Evolutionary conservation across 1,140 invertebrate species (phyloP).

Genomic region (Heliconius nattereri): DNA sequence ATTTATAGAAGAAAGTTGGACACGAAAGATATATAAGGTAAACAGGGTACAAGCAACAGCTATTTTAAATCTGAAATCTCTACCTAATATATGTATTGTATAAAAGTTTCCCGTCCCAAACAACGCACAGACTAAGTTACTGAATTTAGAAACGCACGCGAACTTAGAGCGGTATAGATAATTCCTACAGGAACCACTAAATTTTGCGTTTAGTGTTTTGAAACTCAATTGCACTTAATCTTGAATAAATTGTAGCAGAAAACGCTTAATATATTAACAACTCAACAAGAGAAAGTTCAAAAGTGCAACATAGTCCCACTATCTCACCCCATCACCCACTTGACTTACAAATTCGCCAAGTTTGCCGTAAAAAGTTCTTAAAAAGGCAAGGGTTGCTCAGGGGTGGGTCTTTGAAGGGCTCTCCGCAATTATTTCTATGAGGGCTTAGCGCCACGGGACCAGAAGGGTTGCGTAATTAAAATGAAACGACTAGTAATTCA

Average conservation of each 20-base stretch:
- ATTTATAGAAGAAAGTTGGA: not conserved
- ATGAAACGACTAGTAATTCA: slow-evolving; percentile 30
- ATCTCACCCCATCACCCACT: slow-evolving; percentile 1
- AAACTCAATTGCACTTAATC: not conserved
- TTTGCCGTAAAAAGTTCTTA: slow-evolving; percentile 9
- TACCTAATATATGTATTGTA: too few relatives aligned
- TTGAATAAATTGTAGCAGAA: not conserved
- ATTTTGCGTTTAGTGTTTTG: too few relatives aligned
- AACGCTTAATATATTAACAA: not conserved
- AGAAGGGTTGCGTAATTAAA: slow-evolving; percentile 30
- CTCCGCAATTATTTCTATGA: slow-evolving; percentile 27
- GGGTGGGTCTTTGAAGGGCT: slow-evolving; percentile 24
- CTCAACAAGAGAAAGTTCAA: not conserved
- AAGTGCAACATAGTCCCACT: not conserved
- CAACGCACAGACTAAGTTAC: too few relatives aligned
- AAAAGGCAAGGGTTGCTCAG: not conserved
- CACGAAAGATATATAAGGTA: not conserved
- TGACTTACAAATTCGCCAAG: slow-evolving; percentile 12
- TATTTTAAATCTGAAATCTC: too few relatives aligned
- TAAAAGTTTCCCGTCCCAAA: not conserved
- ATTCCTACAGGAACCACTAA: not conserved
- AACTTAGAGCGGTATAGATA: too few relatives aligned
- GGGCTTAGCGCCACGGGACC: slow-evolving; percentile 21
- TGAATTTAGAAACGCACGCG: too few relatives aligned
- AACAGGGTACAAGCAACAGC: too few relatives aligned